Evolutionary conservation across 2,797 vertebrate genomes (phyloP).

Genomic region (Takifugu rubripes): DNA sequence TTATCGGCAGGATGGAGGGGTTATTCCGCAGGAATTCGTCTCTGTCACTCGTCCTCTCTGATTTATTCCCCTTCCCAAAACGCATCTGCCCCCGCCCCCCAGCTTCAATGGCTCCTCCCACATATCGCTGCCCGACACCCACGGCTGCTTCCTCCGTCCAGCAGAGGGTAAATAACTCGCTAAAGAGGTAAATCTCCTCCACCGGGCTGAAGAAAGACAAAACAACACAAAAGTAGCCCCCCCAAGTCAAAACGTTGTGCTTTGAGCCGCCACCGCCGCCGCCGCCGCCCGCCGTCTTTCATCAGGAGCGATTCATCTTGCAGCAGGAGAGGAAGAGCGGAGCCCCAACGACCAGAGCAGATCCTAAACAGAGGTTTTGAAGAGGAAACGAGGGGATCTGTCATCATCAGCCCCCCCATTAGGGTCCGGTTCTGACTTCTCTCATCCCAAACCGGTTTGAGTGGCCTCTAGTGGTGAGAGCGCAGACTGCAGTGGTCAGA

Average conservation of each 20-base stretch:
- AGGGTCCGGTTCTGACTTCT: too few relatives aligned
- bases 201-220: slow-evolving; percentile 67
- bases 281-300: slow-evolving; percentile 58
- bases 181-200: slow-evolving; percentile 70
- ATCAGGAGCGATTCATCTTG: slow-evolving; percentile 73
- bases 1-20: slow-evolving; percentile 75
- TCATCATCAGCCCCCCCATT: too few relatives aligned
- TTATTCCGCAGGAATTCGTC: slow-evolving; percentile 76
- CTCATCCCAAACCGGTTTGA: too few relatives aligned
- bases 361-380: slow-evolving; percentile 46
- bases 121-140: slow-evolving; percentile 46
- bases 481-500: too few relatives aligned
- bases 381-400: slow-evolving; percentile 32
- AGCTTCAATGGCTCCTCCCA: slow-evolving; percentile 85
- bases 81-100: slow-evolving; percentile 68
- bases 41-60: slow-evolving; percentile 81
- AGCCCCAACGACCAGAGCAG: slow-evolving; percentile 27
- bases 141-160: too few relatives aligned
- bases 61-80: slow-evolving; percentile 79
- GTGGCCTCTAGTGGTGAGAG: slow-evolving; percentile 16
- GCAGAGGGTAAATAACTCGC: slow-evolving; percentile 39
- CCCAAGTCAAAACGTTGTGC: slow-evolving; percentile 37
- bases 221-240: too few relatives aligned
- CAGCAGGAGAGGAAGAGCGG: slow-evolving; percentile 41
- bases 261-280: slow-evolving; percentile 43